A percentile compares a stretch with the other conserved stretches of the same genome.
Conservation (phyloP, 2,797 vertebrate species). For the Micropoecilia bifurca region DNA sequence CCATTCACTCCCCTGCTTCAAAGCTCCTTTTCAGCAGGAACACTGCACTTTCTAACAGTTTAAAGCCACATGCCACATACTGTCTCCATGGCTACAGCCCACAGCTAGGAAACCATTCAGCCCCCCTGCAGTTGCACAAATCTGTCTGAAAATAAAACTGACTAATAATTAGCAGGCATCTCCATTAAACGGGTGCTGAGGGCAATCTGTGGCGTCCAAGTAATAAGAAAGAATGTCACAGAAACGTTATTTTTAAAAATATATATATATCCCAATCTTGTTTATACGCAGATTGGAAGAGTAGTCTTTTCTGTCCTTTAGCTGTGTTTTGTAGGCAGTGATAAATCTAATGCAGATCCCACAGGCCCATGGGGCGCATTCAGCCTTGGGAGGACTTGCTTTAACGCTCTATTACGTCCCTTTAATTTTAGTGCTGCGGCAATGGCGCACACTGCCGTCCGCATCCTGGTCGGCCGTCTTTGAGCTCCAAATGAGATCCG, state of each 20-base stretch:
- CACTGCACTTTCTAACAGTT: constrained; percentile 55
- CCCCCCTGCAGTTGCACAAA: constrained; percentile 60
- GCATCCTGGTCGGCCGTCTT: constrained; percentile 61
- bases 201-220: not conserved
- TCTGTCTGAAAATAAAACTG: constrained; percentile 38
- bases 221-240: not conserved
- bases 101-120: constrained; percentile 70
- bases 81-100: constrained; percentile 80
- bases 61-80: constrained; percentile 74
- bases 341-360: constrained; percentile 32
- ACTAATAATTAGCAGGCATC: constrained; percentile 17
- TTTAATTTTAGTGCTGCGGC: constrained; percentile 74
- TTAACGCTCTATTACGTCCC: constrained; percentile 49
- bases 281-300: constrained; percentile 20
- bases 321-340: constrained; percentile 5
- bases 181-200: not conserved
- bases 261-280: not conserved
- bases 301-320: not conserved
- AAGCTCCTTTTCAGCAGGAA: constrained; percentile 46
- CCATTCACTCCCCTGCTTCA: constrained; percentile 33
- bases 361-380: constrained; percentile 35
- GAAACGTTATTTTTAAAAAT: not conserved
- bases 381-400: constrained; percentile 44
- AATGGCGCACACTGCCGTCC: constrained; percentile 47
- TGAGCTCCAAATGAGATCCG: constrained; percentile 58